Percentiles rank a stretch among this genome's conserved stretches.
Conservation (phyloP, 2,888 invertebrate species). For the Siphlonurus alternatus region DNA sequence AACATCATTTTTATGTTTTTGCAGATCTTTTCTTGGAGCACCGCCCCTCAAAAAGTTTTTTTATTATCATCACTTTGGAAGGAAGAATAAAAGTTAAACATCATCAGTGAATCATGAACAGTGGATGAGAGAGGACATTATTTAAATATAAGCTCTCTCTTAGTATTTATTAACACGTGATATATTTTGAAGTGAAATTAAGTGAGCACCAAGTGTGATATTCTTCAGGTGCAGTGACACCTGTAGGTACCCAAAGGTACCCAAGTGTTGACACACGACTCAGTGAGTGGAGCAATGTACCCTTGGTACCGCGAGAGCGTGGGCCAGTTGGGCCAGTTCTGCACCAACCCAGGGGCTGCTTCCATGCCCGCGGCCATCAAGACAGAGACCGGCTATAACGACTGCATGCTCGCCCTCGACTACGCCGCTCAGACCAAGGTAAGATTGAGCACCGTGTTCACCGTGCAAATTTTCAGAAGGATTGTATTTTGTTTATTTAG, state of each 20-base stretch:
- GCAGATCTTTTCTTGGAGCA: neutral
- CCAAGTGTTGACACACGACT: no score
- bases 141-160: no score
- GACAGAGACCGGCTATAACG: constrained; percentile 48
- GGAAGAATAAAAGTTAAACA: neutral
- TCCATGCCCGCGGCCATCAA: constrained; percentile 41
- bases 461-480: neutral
- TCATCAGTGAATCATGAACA: neutral
- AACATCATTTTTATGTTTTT: neutral
- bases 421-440: constrained; percentile 52
- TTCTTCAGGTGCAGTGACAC: neutral
- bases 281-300: constrained; percentile 14
- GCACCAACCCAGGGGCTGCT: constrained; percentile 9
- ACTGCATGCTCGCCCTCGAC: constrained; percentile 52
- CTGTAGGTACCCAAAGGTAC: neutral
- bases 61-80: neutral
- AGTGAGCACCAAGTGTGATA: no score
- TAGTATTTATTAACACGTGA: no score
- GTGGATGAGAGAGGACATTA: neutral
- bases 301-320: constrained; percentile 16
- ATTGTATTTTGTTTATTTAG: no score
- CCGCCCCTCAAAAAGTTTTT: neutral
- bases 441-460: no score
- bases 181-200: no score
- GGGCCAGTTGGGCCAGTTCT: constrained; percentile 15